These are phyloP conservation scores for Pocota personata DNA, from an alignment of 2,888 invertebrate species.

Conservation along the genomic window DNA sequence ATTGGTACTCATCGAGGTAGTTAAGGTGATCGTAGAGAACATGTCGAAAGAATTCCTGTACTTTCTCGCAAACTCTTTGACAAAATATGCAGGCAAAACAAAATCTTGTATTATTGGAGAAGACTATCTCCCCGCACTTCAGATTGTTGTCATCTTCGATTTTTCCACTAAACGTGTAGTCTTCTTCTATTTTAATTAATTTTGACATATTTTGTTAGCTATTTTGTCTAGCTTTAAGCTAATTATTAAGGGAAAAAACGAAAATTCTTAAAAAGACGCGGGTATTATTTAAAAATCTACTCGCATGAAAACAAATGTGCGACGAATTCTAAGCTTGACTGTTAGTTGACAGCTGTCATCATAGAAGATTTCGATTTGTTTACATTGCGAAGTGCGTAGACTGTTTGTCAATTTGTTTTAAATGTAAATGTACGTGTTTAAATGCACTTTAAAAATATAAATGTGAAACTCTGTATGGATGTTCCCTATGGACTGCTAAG, in stretches of 20 bases:
- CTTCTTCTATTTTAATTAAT: conserved; percentile 23
- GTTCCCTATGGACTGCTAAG: too few species aligned
- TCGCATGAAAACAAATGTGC: conserved; percentile 38
- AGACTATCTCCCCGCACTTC: conserved; percentile 61
- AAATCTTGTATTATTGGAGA: conserved; percentile 62
- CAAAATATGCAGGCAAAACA: conserved; percentile 62
- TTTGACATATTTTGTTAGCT: conserved; percentile 9
- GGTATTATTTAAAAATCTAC: conserved; percentile 12
- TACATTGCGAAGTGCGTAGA: neutral
- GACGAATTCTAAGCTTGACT: conserved; percentile 36
- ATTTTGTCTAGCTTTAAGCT: neutral
- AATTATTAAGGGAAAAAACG: neutral
- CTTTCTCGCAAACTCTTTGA: conserved; percentile 30
- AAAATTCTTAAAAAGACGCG: conserved; percentile 31
- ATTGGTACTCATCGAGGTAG: conserved; percentile 54
- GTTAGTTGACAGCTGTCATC: conserved; percentile 31
- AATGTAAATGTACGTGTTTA: too few species aligned
- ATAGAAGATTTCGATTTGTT: neutral
- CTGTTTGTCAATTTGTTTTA: too few species aligned
- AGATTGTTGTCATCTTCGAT: conserved; percentile 48
- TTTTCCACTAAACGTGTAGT: neutral
- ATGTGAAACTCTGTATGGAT: too few species aligned
- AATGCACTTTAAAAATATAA: too few species aligned
- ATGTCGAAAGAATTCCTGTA: conserved; percentile 58
- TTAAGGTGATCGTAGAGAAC: conserved; percentile 67